These are phyloP conservation scores for Astreopora myriophthalma DNA, from an alignment of 64 coral and sea anemone genomes.

Conservation along the genomic window DNA sequence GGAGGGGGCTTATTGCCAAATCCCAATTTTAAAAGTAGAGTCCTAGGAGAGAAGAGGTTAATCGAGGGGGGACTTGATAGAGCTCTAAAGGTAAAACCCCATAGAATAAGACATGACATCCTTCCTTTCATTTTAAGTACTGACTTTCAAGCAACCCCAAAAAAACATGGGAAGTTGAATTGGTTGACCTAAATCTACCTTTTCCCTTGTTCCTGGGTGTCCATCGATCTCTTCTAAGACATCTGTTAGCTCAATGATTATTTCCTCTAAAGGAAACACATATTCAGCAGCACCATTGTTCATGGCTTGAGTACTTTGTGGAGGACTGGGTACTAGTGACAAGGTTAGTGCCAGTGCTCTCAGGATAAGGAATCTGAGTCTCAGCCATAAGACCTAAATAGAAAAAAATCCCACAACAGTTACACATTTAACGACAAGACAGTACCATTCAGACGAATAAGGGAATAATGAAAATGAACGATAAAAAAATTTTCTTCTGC, in stretches of 20 bases:
- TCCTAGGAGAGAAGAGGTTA: not conserved
- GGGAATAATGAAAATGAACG: too few relatives aligned
- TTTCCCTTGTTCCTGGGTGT: conserved; percentile 60
- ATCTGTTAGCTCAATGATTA: conserved; percentile 49
- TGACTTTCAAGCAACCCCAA: too few relatives aligned
- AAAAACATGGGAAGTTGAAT: not conserved
- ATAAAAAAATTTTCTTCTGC: too few relatives aligned
- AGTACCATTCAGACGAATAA: too few relatives aligned
- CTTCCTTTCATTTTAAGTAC: not conserved
- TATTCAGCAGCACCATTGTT: conserved; percentile 40
- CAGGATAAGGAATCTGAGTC: conserved; percentile 73
- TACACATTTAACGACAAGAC: too few relatives aligned
- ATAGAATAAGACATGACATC: too few relatives aligned
- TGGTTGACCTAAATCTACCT: not conserved
- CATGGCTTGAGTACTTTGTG: not conserved
- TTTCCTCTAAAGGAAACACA: conserved; percentile 40
- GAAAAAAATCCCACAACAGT: conserved; percentile 39
- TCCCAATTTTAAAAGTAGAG: too few relatives aligned
- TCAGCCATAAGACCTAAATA: conserved; percentile 83
- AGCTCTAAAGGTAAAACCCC: too few relatives aligned
- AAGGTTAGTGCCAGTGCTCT: conserved; percentile 72
- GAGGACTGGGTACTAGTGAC: conserved; percentile 44
- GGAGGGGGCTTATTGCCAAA: too few relatives aligned
- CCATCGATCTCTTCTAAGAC: conserved; percentile 61
- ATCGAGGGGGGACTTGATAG: too few relatives aligned